Conservation (phyloP, 2,113 vertebrate genomes). For the Mirza zaza region DNA sequence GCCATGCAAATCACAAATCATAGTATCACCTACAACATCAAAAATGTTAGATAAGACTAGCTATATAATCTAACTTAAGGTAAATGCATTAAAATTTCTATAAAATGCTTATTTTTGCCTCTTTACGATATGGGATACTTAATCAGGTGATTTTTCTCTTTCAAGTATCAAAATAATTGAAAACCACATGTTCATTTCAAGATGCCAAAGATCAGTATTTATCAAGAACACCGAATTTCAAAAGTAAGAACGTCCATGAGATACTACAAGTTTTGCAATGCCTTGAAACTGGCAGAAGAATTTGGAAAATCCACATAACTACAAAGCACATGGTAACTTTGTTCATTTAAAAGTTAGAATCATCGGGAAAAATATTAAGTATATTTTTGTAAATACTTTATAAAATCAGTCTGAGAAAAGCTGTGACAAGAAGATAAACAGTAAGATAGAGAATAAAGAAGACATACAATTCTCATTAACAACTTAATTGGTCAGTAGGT, state of each 20-base stretch:
- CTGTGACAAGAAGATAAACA: not conserved
- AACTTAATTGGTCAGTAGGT: not conserved
- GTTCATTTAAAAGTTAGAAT: not conserved
- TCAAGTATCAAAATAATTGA: not conserved
- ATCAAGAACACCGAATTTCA: not conserved
- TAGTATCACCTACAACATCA: slow-evolving; percentile 50
- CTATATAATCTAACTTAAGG: slow-evolving; percentile 46
- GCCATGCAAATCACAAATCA: slow-evolving; percentile 75
- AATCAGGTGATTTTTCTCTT: not conserved
- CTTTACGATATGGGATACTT: not conserved
- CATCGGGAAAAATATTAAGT: not conserved
- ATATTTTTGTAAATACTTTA: not conserved
- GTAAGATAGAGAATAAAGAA: slow-evolving; percentile 12
- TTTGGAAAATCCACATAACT: not conserved
- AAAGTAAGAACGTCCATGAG: not conserved
- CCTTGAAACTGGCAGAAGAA: not conserved
- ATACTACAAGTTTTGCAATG: not conserved
- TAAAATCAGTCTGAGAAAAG: slow-evolving; percentile 37
- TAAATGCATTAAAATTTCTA: slow-evolving; percentile 24
- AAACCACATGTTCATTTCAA: not conserved
- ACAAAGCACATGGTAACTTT: not conserved
- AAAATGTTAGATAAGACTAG: not conserved
- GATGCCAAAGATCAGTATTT: not conserved
- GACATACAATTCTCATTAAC: not conserved
- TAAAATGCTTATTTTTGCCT: not conserved